phyloP scores from a whole-genome alignment of 2,797 vertebrate genomes.

The Malurus splendens region DNA sequence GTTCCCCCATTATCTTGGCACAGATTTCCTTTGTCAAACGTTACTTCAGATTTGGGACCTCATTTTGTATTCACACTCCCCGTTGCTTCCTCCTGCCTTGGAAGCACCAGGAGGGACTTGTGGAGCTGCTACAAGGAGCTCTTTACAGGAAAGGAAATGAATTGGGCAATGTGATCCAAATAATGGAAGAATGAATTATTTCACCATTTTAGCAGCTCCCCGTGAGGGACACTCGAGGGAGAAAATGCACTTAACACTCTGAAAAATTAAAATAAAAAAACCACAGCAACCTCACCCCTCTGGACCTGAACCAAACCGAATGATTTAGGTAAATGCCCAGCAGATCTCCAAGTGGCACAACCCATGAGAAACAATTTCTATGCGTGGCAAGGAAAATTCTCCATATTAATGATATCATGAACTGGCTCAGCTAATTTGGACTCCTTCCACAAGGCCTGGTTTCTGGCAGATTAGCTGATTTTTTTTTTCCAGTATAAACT shows the following conservation, averaged over 20 bases:
- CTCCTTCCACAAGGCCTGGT: not conserved
- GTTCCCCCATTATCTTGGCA: constrained; percentile 17
- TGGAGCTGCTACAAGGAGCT: not conserved
- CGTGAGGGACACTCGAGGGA: not conserved
- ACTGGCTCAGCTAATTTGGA: constrained; percentile 1
- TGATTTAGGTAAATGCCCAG: constrained; percentile 26
- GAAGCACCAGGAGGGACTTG: not conserved
- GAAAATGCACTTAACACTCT: constrained; percentile 41
- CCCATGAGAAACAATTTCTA: not conserved
- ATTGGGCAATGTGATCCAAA: constrained; percentile 22
- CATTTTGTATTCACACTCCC: not conserved
- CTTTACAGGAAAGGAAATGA: constrained; percentile 43
- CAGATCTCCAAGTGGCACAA: not conserved
- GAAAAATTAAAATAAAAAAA: constrained; percentile 38
- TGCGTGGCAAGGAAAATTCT: not conserved
- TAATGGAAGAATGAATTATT: constrained; percentile 43
- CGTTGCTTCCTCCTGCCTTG: not conserved
- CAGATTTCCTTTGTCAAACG: not conserved
- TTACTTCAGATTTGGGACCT: not conserved
- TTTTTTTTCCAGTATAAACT: not conserved
- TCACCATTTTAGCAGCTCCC: constrained; percentile 20
- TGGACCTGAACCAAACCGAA: not conserved
- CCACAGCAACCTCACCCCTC: constrained; percentile 17
- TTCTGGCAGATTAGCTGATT: constrained; percentile 6
- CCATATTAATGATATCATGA: not conserved